These are phyloP conservation scores for Forbesichthys papilliferus DNA, from an alignment of 2,113 vertebrate genomes.

Conservation along the genomic window DNA sequence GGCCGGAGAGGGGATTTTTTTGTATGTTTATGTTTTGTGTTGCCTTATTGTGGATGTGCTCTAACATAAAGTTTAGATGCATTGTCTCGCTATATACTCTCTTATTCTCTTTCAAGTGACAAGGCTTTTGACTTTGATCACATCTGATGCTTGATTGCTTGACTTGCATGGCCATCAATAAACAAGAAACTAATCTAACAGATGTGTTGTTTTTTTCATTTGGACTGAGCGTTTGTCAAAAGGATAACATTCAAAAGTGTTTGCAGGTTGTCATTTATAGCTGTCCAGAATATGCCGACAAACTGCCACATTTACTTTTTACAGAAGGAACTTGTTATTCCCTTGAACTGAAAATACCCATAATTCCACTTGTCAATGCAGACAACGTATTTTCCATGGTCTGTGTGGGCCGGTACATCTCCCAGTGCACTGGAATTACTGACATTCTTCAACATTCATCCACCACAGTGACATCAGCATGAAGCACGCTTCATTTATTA, in stretches of 20 bases:
- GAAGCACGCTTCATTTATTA: slow-evolving; percentile 34
- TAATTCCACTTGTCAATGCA: slow-evolving; percentile 6
- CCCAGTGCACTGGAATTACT: slow-evolving; percentile 9
- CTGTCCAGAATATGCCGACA: not conserved
- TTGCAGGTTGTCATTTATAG: not conserved
- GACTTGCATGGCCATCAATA: slow-evolving; percentile 1
- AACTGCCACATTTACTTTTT: not conserved
- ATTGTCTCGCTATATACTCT: slow-evolving; percentile 10
- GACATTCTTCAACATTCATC: slow-evolving; percentile 19
- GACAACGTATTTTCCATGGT: slow-evolving; percentile 1
- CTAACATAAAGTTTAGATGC: slow-evolving; percentile 9
- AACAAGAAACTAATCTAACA: not conserved
- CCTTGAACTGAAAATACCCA: not conserved
- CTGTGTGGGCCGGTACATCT: slow-evolving; percentile 11
- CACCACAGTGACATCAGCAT: not conserved
- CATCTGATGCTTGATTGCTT: not conserved
- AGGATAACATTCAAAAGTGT: not conserved
- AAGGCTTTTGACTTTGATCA: not conserved
- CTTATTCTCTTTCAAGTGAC: slow-evolving; percentile 6
- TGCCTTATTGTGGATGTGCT: slow-evolving; percentile 7
- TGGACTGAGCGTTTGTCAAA: not conserved
- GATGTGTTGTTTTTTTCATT: not conserved
- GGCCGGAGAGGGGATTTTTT: too few relatives aligned
- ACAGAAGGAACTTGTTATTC: slow-evolving; percentile 1
- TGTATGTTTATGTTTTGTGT: slow-evolving; percentile 2